Evolutionary conservation across 92 coral and sea anemone genomes (phyloP).

Genomic region (Phymanthus crucifer): DNA sequence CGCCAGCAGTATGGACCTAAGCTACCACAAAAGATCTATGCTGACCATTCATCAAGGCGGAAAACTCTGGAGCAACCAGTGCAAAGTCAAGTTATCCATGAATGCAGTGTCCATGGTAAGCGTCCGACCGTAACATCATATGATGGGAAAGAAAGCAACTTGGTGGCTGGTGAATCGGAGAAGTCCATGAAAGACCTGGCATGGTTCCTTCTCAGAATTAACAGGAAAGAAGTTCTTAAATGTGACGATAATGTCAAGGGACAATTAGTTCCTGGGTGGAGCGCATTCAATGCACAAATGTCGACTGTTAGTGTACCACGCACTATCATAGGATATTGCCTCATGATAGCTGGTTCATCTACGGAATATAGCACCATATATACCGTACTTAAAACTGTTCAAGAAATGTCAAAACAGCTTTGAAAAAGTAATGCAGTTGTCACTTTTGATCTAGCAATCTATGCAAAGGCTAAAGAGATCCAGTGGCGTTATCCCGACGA

Average conservation of each 20-base stretch:
- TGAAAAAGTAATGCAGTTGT: conserved; percentile 22
- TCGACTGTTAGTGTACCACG: conserved; percentile 29
- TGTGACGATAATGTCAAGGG: conserved; percentile 14
- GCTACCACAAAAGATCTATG: conserved; percentile 27
- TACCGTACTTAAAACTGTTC: conserved; percentile 39
- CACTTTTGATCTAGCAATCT: conserved; percentile 63
- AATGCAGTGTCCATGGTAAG: conserved; percentile 48
- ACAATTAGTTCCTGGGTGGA: conserved; percentile 57
- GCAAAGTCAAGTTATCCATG: conserved; percentile 16
- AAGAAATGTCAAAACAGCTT: conserved; percentile 23
- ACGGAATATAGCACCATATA: conserved; percentile 63
- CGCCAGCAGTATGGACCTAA: conserved; percentile 23
- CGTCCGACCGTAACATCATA: conserved; percentile 44
- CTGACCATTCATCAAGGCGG: conserved; percentile 28
- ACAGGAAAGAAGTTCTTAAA: conserved; percentile 14
- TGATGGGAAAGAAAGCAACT: conserved; percentile 22
- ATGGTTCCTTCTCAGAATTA: conserved; percentile 40
- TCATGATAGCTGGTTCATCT: conserved; percentile 59
- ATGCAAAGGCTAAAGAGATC: conserved; percentile 39
- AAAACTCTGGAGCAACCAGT: conserved; percentile 20
- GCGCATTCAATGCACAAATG: conserved; percentile 56
- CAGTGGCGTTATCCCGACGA: conserved; percentile 51
- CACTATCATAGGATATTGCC: conserved; percentile 62
- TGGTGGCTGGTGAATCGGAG: background rate
- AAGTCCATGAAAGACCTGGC: conserved; percentile 31